phyloP scores from a whole-genome alignment of 1,140 invertebrate species.

The Drosophila funebris region DNA sequence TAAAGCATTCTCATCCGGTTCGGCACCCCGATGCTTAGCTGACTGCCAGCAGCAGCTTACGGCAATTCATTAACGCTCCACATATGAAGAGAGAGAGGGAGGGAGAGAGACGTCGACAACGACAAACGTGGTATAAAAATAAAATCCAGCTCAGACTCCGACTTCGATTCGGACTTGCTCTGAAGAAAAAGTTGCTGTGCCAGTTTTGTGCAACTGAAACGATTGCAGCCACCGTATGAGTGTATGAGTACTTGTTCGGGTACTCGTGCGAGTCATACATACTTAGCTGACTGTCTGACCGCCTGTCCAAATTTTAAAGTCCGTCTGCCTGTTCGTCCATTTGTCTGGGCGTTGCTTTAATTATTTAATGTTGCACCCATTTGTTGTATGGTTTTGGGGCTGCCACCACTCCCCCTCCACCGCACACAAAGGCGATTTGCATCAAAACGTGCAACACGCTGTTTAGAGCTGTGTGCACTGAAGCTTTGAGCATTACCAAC shows the following conservation, averaged over 20 bases:
- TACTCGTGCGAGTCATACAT: slow-evolving; percentile 40
- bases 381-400: slow-evolving; percentile 47
- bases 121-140: slow-evolving; percentile 28
- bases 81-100: slow-evolving; percentile 40
- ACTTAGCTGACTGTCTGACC: slow-evolving; percentile 25
- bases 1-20: slow-evolving; percentile 77
- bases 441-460: slow-evolving; percentile 51
- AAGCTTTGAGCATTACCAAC: slow-evolving; percentile 40
- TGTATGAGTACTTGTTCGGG: slow-evolving; percentile 24
- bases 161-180: slow-evolving; percentile 11
- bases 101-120: neutral
- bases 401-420: slow-evolving; percentile 59
- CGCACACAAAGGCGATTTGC: slow-evolving; percentile 73
- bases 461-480: slow-evolving; percentile 56
- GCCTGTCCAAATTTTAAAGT: neutral
- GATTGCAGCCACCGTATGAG: slow-evolving; percentile 14
- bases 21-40: slow-evolving; percentile 54
- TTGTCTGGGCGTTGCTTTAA: slow-evolving; percentile 63
- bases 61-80: slow-evolving; percentile 79
- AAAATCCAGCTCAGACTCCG: slow-evolving; percentile 40
- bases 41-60: slow-evolving; percentile 25
- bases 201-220: slow-evolving; percentile 65
- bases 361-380: slow-evolving; percentile 80
- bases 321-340: slow-evolving; percentile 15
- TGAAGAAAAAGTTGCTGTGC: slow-evolving; percentile 81